Evolutionary conservation across 2,113 vertebrate genomes (phyloP), one percentile per base, ranked within the genome.

Genomic region (Nothobranchius furzeri): DNA sequence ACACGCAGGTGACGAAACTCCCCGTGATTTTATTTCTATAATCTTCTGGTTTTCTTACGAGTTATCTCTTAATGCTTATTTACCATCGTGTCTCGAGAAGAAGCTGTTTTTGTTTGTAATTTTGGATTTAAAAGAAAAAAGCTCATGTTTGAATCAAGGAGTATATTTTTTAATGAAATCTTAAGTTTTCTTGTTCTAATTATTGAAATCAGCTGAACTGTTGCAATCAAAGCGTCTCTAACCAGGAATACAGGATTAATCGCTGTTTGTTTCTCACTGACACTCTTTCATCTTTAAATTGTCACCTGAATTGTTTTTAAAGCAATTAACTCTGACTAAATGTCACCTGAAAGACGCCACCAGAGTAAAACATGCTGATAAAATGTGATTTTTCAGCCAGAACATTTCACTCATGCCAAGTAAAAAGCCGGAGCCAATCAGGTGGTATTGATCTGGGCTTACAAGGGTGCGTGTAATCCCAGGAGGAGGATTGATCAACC

Each of bases 391-490:
- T 8, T 68, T 79, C 64, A 60, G 40, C 45, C 64, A 9, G 48
- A 73, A 58, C 61, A 50, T 75, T 73, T 82, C 43, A 80, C 85
- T 74, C 82, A 60, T 71, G 78, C 76, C 84, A 72, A 88, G 61
- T 60, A 46, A 30, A 15, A 51, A 61, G 48, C 63, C 48, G 1
- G 49, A 64, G 70, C 7, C 3, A 61, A 47, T 46, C 56, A 60
- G 50, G 66, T 35, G 57, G 36, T 76, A 79, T 75, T 73, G 85
- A 82, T 77, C 61, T 48, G 11, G 30, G 62, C 50, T 61, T 15
- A 70, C 47, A 0, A 57, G 45, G 51, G 24, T 55, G 13, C 60
- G 42, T 9, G 53, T 60, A 65, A 51, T 57, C 55, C 61, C 53
- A 42, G 67, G 42, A 58, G 75, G 35, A 43, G 24, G 30, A n/a